phyloP scores from a whole-genome alignment of 2,888 invertebrate genomes.

The Ommatoiulus sabulosus region DNA sequence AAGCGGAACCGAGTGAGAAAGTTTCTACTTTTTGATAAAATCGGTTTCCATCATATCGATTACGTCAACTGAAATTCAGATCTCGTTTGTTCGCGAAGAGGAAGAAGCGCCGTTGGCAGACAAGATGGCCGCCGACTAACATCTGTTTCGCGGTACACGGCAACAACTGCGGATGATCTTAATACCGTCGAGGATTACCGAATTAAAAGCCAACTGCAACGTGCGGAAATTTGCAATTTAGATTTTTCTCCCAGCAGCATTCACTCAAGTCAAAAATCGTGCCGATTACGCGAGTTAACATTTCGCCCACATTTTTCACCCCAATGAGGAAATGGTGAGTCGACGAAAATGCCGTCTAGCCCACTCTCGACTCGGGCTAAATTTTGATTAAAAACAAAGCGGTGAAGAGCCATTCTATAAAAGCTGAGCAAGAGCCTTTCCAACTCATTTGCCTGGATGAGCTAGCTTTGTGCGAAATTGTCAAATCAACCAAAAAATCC shows the following conservation, averaged over 20 bases:
- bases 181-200: neutral
- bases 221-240: neutral
- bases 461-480: neutral
- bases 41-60: no score
- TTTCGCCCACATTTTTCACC: neutral
- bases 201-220: neutral
- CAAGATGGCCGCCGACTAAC: neutral
- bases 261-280: neutral
- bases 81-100: no score
- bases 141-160: neutral
- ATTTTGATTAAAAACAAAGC: conserved; percentile 3
- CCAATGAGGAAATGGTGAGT: neutral
- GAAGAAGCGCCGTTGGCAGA: neutral
- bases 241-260: neutral
- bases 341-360: neutral
- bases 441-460: conserved; percentile 3
- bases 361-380: neutral
- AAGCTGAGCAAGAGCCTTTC: neutral
- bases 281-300: neutral
- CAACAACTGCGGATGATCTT: neutral
- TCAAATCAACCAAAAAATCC: conserved; percentile 9
- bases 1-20: no score
- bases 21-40: no score
- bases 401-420: neutral
- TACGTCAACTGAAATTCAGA: no score